Base-by-base conservation (phyloP, 2,888 invertebrate species). In the Tachina grossa region DNA sequence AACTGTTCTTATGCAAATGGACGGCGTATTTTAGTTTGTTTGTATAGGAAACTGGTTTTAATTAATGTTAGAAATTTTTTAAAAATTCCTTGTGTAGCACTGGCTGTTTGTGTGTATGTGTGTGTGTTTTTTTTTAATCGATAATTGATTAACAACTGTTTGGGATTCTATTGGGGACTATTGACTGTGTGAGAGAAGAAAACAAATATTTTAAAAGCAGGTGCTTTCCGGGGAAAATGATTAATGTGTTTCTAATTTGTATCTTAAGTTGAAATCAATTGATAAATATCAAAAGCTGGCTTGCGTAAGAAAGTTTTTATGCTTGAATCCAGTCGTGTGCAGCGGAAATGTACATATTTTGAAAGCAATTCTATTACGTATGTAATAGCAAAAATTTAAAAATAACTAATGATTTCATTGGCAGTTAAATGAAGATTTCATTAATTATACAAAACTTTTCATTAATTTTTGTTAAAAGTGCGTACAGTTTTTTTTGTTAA, bases 141-240 rank as follows among this genome's bases (percentile, higher is more conserved):
- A 47, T 82, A 85, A 85, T 85, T 85, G 82, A 85, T 85, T 85
- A 85, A 71, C 82, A 69, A 79, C 59, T 76, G 69, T 49, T 6
- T 71, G 65, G 69, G 75, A 79, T 75, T 75, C 57, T 78, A 85
- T n/a, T n/a, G n/a, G n/a, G n/a, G n/a, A 75, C 82, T 63, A 49
- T 59, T 13, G 43, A 61, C 69, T 69, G 16, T 41, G n/a, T n/a
- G 9, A 68, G 61, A 55, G 14, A 59, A 16, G 4, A 66, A n/a
- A 5, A 41, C 19, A 13, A 5, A 22, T n/a, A 31, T 14, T 22
- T 43, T 43, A n/a, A 59, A 16, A 43, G 51, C 77, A 77, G 77
- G 71, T 77, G 71, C 45, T 77, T 71, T 80, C n/a, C 53, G 13
- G 55, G 63, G 3, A 49, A 55, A 47, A 80, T 80, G 80, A 74